These are phyloP conservation scores for Macquaria australasica DNA, from an alignment of 2,113 vertebrate species.

Conservation along the genomic window DNA sequence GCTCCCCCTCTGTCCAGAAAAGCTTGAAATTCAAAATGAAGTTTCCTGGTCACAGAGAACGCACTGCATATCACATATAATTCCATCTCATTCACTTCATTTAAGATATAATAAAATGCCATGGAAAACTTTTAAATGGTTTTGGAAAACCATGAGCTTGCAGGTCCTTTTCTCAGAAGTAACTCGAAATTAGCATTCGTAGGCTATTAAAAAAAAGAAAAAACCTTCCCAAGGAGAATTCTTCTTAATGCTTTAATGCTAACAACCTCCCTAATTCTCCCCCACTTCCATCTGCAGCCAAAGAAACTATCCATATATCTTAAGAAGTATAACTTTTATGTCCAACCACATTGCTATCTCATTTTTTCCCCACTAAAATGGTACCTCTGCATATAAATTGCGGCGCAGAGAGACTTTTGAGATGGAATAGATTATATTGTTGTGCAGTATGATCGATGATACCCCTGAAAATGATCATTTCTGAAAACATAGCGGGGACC, in stretches of 20 bases:
- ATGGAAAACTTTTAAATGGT: slow-evolving; percentile 23
- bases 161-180: slow-evolving; percentile 37
- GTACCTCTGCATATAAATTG: slow-evolving; percentile 63
- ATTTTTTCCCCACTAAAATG: slow-evolving; percentile 41
- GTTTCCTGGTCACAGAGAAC: slow-evolving; percentile 18
- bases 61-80: slow-evolving; percentile 8
- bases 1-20: slow-evolving; percentile 23
- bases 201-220: slow-evolving; percentile 16
- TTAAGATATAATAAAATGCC: slow-evolving; percentile 18
- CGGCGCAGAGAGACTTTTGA: slow-evolving; percentile 59
- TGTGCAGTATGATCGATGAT: slow-evolving; percentile 70
- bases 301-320: slow-evolving; percentile 57
- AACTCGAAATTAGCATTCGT: slow-evolving; percentile 43
- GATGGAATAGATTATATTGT: slow-evolving; percentile 72
- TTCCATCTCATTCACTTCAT: slow-evolving; percentile 41
- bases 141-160: slow-evolving; percentile 39
- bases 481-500: slow-evolving; percentile 50
- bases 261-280: slow-evolving; percentile 50
- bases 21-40: slow-evolving; percentile 38
- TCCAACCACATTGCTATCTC: slow-evolving; percentile 42
- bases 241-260: slow-evolving; percentile 46
- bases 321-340: slow-evolving; percentile 49
- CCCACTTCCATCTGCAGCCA: slow-evolving; percentile 45
- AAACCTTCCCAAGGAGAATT: slow-evolving; percentile 28
- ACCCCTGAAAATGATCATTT: slow-evolving; percentile 62